These are phyloP conservation scores for Parasteatoda tepidariorum DNA, from an alignment of 1,140 invertebrate species.

Conservation along the genomic window DNA sequence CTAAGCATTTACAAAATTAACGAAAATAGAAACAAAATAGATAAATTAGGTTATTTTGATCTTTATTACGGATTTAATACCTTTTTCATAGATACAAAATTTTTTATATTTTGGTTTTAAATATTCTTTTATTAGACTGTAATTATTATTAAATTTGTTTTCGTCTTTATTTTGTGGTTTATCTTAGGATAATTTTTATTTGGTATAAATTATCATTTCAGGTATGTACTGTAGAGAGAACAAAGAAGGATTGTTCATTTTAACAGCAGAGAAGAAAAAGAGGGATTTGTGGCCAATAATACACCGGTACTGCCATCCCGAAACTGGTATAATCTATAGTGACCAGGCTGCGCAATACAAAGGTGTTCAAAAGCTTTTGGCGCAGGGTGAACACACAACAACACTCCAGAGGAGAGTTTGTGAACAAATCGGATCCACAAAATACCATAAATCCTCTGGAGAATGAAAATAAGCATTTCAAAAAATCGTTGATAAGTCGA, in stretches of 20 bases:
- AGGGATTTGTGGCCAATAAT: not conserved
- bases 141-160: too few relatives aligned
- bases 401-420: not conserved
- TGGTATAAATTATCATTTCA: too few relatives aligned
- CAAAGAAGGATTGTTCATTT: not conserved
- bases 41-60: too few relatives aligned
- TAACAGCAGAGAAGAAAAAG: not conserved
- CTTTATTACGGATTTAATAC: too few relatives aligned
- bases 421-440: not conserved
- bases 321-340: not conserved
- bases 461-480: not conserved
- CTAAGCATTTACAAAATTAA: too few relatives aligned
- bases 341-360: not conserved
- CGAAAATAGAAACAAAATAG: too few relatives aligned
- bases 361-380: not conserved
- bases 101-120: too few relatives aligned
- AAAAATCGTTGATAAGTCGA: not conserved
- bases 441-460: not conserved
- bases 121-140: too few relatives aligned
- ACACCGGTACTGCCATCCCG: not conserved
- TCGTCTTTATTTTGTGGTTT: too few relatives aligned
- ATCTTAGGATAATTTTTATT: too few relatives aligned
- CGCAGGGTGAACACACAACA: not conserved
- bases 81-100: too few relatives aligned
- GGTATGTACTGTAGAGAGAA: slow-evolving; percentile 9